Conservation (phyloP, 2,888 invertebrate genomes). For the Cantharis rustica region DNA sequence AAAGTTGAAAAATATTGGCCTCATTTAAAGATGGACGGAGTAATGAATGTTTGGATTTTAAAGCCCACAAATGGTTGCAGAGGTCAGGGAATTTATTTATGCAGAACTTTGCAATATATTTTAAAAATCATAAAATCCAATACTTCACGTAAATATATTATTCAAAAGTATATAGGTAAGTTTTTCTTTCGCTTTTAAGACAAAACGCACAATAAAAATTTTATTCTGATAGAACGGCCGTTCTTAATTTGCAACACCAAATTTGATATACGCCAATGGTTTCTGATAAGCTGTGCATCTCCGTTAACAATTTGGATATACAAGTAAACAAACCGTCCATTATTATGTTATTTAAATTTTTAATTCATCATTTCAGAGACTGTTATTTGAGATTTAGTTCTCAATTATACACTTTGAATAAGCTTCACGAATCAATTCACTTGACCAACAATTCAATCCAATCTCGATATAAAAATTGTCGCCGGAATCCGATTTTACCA, state of each 20-base stretch:
- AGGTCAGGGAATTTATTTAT: slow-evolving; percentile 82
- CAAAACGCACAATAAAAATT: neutral
- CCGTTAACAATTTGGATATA: slow-evolving; percentile 88
- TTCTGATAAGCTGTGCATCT: slow-evolving; percentile 77
- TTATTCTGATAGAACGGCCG: slow-evolving; percentile 61
- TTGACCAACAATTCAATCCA: slow-evolving; percentile 89
- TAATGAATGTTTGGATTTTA: slow-evolving; percentile 86
- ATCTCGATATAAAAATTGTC: slow-evolving; percentile 67
- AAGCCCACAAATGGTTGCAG: slow-evolving; percentile 84
- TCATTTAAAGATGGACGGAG: slow-evolving; percentile 75
- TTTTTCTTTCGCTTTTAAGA: neutral
- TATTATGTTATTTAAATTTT: slow-evolving; percentile 2
- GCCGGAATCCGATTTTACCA: slow-evolving; percentile 69
- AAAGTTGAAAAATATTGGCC: slow-evolving; percentile 65
- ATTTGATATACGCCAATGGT: slow-evolving; percentile 91
- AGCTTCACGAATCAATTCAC: slow-evolving; percentile 84
- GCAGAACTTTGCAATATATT: slow-evolving; percentile 75
- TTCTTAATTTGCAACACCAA: slow-evolving; percentile 82
- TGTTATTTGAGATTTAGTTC: slow-evolving; percentile 88
- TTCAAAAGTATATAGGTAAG: slow-evolving; percentile 89
- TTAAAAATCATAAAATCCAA: slow-evolving; percentile 64
- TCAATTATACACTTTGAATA: slow-evolving; percentile 75
- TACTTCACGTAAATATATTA: slow-evolving; percentile 70
- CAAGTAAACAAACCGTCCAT: slow-evolving; percentile 56
- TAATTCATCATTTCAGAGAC: slow-evolving; percentile 57